These are phyloP conservation scores for Grallaria varia DNA, from an alignment of 2,113 vertebrate genomes.

Conservation along the genomic window DNA sequence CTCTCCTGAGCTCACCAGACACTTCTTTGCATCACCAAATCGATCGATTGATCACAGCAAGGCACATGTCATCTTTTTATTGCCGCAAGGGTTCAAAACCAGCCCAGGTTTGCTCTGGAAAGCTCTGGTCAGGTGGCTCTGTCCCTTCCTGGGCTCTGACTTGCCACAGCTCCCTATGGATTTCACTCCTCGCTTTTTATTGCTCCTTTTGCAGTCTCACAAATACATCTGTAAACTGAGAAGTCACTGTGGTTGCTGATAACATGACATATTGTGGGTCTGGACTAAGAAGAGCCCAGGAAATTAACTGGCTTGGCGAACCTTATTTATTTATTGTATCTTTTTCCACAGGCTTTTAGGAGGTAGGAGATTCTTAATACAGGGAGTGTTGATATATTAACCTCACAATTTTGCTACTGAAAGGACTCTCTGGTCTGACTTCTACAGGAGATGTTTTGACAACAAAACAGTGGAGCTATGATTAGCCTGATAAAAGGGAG, in stretches of 20 bases:
- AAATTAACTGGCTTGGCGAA: not conserved
- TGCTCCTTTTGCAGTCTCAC: not conserved
- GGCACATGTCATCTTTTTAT: accelerated
- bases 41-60: accelerated
- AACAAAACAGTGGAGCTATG: conserved; percentile 58
- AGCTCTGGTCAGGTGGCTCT: not conserved
- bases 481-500: conserved; percentile 65
- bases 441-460: conserved; percentile 57
- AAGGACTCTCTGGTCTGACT: not conserved
- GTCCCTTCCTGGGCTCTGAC: not conserved
- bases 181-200: not conserved
- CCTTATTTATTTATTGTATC: not conserved
- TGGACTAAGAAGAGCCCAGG: not conserved
- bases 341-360: not conserved
- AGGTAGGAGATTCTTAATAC: not conserved
- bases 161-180: accelerated
- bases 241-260: not conserved
- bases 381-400: not conserved
- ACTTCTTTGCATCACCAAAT: not conserved
- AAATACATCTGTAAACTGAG: not conserved
- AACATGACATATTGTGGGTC: accelerated
- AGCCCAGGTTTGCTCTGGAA: not conserved
- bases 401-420: not conserved
- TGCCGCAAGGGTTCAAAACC: not conserved
- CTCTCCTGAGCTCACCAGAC: not conserved